Evolutionary conservation across 2,113 vertebrate species (phyloP).

Genomic region (Hippocampus barbouri): DNA sequence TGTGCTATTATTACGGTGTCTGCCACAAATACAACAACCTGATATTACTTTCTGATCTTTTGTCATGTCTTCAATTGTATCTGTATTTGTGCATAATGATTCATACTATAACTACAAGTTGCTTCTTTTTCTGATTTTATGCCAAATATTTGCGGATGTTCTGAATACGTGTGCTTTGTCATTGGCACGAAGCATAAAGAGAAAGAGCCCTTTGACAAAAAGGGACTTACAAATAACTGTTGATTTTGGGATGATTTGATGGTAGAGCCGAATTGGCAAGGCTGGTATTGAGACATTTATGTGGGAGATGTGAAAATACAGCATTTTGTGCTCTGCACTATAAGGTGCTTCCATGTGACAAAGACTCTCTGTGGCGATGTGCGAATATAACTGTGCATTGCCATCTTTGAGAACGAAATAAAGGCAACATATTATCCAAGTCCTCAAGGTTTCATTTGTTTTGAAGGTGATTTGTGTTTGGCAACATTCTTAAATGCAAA

Average conservation of each 20-base stretch:
- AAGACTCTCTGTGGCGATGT: not conserved
- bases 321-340: not conserved
- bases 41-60: not conserved
- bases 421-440: not conserved
- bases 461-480: not conserved
- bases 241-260: not conserved
- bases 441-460: not conserved
- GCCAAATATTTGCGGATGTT: not conserved
- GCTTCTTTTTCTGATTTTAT: not conserved
- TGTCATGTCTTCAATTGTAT: not conserved
- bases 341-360: not conserved
- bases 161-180: not conserved
- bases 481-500: not conserved
- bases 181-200: not conserved
- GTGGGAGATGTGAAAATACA: not conserved
- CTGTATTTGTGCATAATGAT: not conserved
- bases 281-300: not conserved
- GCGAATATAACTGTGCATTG: not conserved
- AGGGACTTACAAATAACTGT: not conserved
- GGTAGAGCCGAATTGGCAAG: not conserved
- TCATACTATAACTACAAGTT: not conserved
- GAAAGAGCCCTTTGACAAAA: not conserved
- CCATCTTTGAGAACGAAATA: not conserved
- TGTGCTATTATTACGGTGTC: not conserved
- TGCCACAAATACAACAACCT: not conserved